Evolutionary conservation across 2,113 vertebrate genomes (phyloP).

Genomic region (Siniperca chuatsi): DNA sequence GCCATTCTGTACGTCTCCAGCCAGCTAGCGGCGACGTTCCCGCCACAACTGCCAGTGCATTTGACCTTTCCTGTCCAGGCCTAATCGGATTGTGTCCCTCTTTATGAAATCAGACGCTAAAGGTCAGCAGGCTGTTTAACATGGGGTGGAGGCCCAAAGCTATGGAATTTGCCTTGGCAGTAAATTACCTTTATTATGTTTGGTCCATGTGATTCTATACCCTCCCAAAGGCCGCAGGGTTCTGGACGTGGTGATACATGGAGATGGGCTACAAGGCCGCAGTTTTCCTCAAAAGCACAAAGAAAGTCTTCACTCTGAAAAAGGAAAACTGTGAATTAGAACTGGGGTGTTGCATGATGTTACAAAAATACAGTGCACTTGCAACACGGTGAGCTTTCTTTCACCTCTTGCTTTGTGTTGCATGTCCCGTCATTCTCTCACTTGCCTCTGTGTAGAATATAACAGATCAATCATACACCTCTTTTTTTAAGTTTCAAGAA

Average conservation of each 20-base stretch:
- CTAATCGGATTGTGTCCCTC: conserved; percentile 96
- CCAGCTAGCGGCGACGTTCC: conserved; percentile 87
- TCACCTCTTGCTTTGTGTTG: conserved; percentile 41
- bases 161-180: conserved; percentile 95
- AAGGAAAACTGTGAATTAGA: neutral
- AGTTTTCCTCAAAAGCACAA: conserved; percentile 37
- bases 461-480: neutral
- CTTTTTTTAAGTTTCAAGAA: neutral
- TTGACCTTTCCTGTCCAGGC: conserved; percentile 95
- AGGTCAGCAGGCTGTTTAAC: conserved; percentile 96
- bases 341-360: neutral
- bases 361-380: neutral
- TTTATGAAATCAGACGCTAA: conserved; percentile 97
- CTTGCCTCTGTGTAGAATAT: neutral
- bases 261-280: conserved; percentile 39
- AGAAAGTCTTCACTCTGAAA: neutral
- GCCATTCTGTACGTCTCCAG: conserved; percentile 61
- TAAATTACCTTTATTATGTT: conserved; percentile 98
- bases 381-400: conserved; percentile 18
- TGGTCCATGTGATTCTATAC: conserved; percentile 76
- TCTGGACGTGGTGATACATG: conserved; percentile 56
- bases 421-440: conserved; percentile 1
- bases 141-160: conserved; percentile 90
- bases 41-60: conserved; percentile 90
- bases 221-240: conserved; percentile 63